These are phyloP conservation scores for Oceanites oceanicus DNA, from an alignment of 2,113 vertebrate genomes.

Conservation along the genomic window DNA sequence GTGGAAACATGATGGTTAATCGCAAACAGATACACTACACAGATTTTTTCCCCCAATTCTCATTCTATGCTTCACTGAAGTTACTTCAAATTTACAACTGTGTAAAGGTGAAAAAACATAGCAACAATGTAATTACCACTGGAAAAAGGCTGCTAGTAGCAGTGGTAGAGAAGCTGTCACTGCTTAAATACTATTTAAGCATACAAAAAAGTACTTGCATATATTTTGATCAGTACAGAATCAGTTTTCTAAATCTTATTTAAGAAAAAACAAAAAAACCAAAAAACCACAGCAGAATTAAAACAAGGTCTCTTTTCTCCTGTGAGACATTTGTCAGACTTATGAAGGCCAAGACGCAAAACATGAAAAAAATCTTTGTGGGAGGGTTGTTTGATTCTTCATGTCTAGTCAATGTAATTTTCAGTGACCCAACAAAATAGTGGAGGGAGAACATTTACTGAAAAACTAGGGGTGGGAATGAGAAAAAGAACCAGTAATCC, in stretches of 20 bases:
- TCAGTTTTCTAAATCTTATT: not conserved
- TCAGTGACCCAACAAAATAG: not conserved
- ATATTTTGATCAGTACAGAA: not conserved
- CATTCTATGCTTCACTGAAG: slow-evolving; percentile 53
- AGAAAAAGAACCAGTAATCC: not conserved
- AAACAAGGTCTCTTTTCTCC: not conserved
- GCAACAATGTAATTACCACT: slow-evolving; percentile 6
- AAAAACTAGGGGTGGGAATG: not conserved
- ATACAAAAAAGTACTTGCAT: not conserved
- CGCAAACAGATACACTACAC: slow-evolving; percentile 75
- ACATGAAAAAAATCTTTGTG: not conserved
- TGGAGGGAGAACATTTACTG: not conserved
- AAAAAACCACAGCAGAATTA: not conserved
- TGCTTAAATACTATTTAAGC: slow-evolving; percentile 9
- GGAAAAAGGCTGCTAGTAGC: not conserved
- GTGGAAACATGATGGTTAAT: slow-evolving; percentile 80
- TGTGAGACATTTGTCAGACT: not conserved
- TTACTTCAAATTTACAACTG: slow-evolving; percentile 46
- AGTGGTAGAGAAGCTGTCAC: not conserved
- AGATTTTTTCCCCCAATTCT: slow-evolving; percentile 24
- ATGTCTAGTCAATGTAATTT: not conserved
- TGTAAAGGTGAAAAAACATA: slow-evolving; percentile 32
- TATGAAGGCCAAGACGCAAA: not conserved
- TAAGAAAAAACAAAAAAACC: not conserved
- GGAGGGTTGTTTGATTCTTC: not conserved